phyloP scores from a whole-genome alignment of 2,797 vertebrate species.

The Eurystomus glaucurus region DNA sequence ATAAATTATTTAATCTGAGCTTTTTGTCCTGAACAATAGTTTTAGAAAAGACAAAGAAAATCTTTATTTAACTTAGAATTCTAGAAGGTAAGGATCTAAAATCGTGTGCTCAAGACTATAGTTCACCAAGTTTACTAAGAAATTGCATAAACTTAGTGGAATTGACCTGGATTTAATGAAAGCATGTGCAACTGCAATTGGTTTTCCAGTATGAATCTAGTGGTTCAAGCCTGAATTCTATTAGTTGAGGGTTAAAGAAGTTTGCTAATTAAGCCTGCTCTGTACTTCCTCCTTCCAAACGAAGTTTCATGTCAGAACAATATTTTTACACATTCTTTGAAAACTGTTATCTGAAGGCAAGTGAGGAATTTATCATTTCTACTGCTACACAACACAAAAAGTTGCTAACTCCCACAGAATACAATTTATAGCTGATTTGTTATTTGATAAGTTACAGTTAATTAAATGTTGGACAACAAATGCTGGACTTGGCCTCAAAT shows the following conservation, averaged over 20 bases:
- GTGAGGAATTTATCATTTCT: neutral
- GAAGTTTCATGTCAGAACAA: neutral
- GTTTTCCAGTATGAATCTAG: neutral
- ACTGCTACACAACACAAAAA: neutral
- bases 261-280: neutral
- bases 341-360: neutral
- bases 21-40: neutral
- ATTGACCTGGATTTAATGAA: neutral
- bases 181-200: neutral
- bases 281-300: neutral
- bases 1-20: neutral
- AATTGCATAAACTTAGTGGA: neutral
- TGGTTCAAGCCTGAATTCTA: neutral
- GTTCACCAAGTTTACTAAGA: neutral
- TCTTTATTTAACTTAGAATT: neutral
- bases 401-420: neutral
- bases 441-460: slow-evolving; percentile 48
- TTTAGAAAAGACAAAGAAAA: neutral
- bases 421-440: neutral
- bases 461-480: slow-evolving; percentile 52
- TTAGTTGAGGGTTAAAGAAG: neutral
- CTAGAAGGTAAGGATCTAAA: neutral
- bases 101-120: neutral
- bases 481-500: slow-evolving; percentile 59
- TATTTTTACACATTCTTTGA: neutral